phyloP scores from a whole-genome alignment of 2,797 vertebrate genomes.

The Balearica regulorum region DNA sequence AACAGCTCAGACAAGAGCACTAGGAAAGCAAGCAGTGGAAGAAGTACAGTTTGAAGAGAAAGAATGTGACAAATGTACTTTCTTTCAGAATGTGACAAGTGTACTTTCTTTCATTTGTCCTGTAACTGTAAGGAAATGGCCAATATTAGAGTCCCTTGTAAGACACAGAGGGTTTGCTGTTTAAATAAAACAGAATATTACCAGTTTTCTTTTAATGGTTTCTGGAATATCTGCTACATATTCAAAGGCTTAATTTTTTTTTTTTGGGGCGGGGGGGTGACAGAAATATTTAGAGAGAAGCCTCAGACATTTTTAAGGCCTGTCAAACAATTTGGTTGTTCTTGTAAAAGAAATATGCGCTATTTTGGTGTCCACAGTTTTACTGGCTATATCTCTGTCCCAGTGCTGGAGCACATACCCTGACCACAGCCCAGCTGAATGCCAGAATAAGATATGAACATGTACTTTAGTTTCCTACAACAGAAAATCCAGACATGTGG shows the following conservation, averaged over 20 bases:
- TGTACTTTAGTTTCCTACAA: not conserved
- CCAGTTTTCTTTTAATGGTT: not conserved
- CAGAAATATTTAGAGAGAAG: not conserved
- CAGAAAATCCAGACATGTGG: not conserved
- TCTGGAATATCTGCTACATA: not conserved
- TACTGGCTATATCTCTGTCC: not conserved
- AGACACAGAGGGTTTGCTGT: not conserved
- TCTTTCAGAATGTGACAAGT: too few species aligned
- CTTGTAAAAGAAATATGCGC: not conserved
- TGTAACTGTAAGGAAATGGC: not conserved
- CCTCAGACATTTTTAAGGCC: not conserved
- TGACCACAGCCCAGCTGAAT: not conserved
- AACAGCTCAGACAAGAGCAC: not conserved
- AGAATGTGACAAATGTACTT: not conserved
- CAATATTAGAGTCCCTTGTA: not conserved
- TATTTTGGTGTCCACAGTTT: not conserved
- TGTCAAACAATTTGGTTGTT: not conserved
- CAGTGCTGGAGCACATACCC: not conserved
- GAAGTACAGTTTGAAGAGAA: not conserved
- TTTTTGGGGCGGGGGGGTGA: too few species aligned
- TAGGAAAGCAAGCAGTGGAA: not conserved
- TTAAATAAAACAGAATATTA: not conserved
- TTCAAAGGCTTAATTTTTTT: not conserved
- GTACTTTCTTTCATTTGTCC: not conserved
- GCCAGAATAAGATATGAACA: accelerated